Conservation (phyloP, 2,113 vertebrate species). For the Macrotus californicus region DNA sequence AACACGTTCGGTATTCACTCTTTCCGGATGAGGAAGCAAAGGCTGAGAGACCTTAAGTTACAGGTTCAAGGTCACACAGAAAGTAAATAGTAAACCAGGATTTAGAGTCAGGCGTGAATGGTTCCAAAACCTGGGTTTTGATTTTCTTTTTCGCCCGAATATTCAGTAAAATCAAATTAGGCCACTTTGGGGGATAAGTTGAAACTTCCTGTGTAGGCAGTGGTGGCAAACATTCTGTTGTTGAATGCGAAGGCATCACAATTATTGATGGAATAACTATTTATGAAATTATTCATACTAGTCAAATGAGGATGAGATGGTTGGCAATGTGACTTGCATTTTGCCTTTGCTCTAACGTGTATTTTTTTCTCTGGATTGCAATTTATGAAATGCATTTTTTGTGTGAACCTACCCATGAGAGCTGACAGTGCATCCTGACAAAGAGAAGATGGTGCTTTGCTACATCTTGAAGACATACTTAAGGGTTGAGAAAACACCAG, state of each 20-base stretch:
- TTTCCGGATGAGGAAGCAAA: not conserved
- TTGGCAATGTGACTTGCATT: not conserved
- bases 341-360: not conserved
- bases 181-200: not conserved
- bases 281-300: not conserved
- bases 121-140: not conserved
- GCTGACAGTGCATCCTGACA: not conserved
- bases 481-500: not conserved
- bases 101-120: not conserved
- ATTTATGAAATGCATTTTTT: not conserved
- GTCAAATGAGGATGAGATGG: not conserved
- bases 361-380: not conserved
- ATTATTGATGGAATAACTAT: not conserved
- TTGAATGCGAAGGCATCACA: not conserved
- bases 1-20: not conserved
- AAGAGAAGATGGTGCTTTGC: not conserved
- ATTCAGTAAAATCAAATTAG: not conserved
- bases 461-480: not conserved
- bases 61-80: not conserved
- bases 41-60: not conserved
- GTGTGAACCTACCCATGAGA: not conserved
- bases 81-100: not conserved
- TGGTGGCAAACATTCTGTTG: not conserved
- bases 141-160: not conserved
- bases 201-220: not conserved